Base-by-base conservation (phyloP, 2,797 vertebrate genomes). In the Lithobates pipiens region DNA sequence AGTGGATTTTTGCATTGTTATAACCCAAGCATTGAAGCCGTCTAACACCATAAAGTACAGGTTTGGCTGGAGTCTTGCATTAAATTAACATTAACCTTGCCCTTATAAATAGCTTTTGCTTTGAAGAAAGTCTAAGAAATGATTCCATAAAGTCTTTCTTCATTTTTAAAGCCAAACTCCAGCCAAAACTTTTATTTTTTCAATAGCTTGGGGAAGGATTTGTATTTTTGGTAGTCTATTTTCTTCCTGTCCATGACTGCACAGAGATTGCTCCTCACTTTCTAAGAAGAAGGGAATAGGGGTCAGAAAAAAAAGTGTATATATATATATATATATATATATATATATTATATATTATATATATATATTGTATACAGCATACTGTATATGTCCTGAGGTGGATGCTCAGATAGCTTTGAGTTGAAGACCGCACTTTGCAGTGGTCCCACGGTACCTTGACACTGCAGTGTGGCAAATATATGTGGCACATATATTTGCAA, bases 21-120 rank as follows among this genome's bases (percentile, higher is more conserved):
- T 93, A 93, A 92, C 92, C 89, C 92, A 94, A 95, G 95, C 93
- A 95, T 93, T 94, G 92, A 95, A 92, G 92, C 94, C 93, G 90
- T 5, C 70, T 27, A 90, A 92, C 94, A 89, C 88, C 90, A 90
- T 91, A 91, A 93, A 92, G 91, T 88, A 42, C 95, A 92, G 85
- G 91, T 86, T 94, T 89, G 89, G 91, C 90, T 90, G 89, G 88
- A 89, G 80, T 87, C 76, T 81, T 82, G 87, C 88, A 91, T 90
- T 70, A 23, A 75, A 86, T 91, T 90, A 92, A 91, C 72, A 42
- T 75, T 75, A 75, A 79, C 84, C 57, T 39, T 76, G 23, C 42
- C 29, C 67, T 71, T 25, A 61, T 76, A 71, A 68, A 75, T 83
- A 21, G 65, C 42, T 29, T 75, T 76, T 46, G 16, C 65, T 83